A percentile compares a stretch with the other conserved stretches of the same genome.
Conservation (phyloP, 2,888 invertebrate genomes). For the Drosophila meridiana region DNA sequence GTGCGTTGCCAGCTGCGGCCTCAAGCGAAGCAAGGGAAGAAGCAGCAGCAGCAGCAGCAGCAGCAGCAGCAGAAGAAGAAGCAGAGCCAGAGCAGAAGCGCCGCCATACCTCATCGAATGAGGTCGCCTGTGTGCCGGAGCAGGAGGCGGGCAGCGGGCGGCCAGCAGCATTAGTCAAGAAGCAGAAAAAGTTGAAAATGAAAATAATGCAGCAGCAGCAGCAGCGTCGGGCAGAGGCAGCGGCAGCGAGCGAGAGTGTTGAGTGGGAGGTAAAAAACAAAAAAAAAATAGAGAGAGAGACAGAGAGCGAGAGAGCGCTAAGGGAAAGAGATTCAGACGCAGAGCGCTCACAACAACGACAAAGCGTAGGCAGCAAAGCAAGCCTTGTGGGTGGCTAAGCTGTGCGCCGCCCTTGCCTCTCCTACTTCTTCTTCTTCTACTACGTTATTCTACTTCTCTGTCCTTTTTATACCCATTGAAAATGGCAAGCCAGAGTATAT, state of each 20-base stretch:
- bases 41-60: conserved; percentile 1
- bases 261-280: conserved; percentile 36
- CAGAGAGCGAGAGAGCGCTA: conserved; percentile 7
- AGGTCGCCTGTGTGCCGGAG: conserved; percentile 58
- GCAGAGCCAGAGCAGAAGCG: conserved; percentile 31
- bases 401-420: conserved; percentile 15
- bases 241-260: conserved; percentile 57
- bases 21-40: conserved; percentile 7
- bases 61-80: not conserved
- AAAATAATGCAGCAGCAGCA: conserved; percentile 70
- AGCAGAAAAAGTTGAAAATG: conserved; percentile 74
- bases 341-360: not conserved
- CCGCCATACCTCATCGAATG: conserved; percentile 47
- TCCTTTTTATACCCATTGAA: conserved; percentile 27
- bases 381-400: conserved; percentile 44
- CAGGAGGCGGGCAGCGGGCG: not conserved
- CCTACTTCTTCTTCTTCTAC: not conserved
- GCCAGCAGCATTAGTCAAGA: conserved; percentile 26
- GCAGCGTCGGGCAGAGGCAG: conserved; percentile 20
- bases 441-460: conserved; percentile 26
- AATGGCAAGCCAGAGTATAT: too few relatives aligned
- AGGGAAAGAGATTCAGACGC: not conserved
- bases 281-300: conserved; percentile 12
- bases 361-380: conserved; percentile 50
- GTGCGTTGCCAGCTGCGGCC: conserved; percentile 77